Evolutionary conservation across 1,140 invertebrate genomes (phyloP), one percentile per base, ranked within the genome.

Genomic region (Caenorhabditis latens): DNA sequence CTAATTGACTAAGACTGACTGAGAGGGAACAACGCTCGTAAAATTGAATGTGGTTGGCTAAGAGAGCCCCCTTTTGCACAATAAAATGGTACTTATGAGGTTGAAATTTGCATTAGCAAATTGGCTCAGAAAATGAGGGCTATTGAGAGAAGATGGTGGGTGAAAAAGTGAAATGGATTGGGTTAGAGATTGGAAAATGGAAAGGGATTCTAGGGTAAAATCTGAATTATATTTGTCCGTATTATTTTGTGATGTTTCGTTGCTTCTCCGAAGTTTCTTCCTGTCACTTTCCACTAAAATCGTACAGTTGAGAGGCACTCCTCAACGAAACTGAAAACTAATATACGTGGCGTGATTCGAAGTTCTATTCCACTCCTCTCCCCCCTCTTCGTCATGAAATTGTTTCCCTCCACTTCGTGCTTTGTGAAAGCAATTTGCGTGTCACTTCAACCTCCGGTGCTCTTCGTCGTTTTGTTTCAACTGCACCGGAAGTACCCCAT

Each of bases 91-190:
- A 48, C 71, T 79, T 79, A 79, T 79, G 71, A 79, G 71, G 71
- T 79, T 79, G 71, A 79, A 79, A 79, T 79, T 79, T 79, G 71
- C 71, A 79, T 79, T 79, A 79, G 71, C 71, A 79, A 79, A 79
- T 79, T 79, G 71, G 71, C 71, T 79, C 71, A 79, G 46, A 79
- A 79, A 50, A 79, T 24, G 40, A 79, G 43, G 71, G 43, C 43
- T 79, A 79, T 50, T 79, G 42, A 42, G 32, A 32, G 32, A 32
- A 32, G 32, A 32, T 32, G 32, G 32, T 32, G 32, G 32, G 71
- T 63, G 11, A 32, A 40, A 32, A 58, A 58, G n/a, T 4, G n/a
- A 63, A 63, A 24, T 19, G n/a, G 61, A 40, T 13, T 63, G 8
- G 24, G 61, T 13, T 40, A 13, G 61, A 63, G 32, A 63, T 32